Conservation (phyloP, 2,888 invertebrate genomes). For the Andrena bucephala region DNA sequence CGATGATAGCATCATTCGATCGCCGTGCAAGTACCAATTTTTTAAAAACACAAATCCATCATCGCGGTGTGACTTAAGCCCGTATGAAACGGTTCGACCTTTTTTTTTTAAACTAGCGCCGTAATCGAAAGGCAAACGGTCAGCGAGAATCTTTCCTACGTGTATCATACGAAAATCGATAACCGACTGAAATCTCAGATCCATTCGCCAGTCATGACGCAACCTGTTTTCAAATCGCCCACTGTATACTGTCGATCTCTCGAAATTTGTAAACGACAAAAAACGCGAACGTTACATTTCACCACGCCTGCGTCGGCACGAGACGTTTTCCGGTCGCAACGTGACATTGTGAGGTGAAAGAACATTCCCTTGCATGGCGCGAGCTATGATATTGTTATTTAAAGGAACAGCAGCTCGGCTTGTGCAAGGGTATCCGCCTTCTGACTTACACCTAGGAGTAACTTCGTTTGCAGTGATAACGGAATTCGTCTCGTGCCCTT, state of each 20-base stretch:
- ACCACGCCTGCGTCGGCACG: constrained; percentile 73
- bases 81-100: constrained; percentile 74
- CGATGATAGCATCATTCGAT: constrained; percentile 45
- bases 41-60: constrained; percentile 39
- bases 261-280: constrained; percentile 58
- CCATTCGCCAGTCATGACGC: constrained; percentile 34
- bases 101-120: constrained; percentile 53
- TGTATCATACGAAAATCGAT: constrained; percentile 30
- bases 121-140: constrained; percentile 24
- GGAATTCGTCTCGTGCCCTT: constrained; percentile 66
- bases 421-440: constrained; percentile 57
- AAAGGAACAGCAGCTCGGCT: constrained; percentile 45
- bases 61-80: constrained; percentile 60
- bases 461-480: constrained; percentile 48
- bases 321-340: constrained; percentile 66
- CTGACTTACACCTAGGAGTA: constrained; percentile 41
- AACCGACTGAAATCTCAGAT: constrained; percentile 45
- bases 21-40: constrained; percentile 53
- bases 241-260: constrained; percentile 39
- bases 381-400: constrained; percentile 64
- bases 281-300: constrained; percentile 62
- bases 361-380: constrained; percentile 53
- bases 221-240: constrained; percentile 28
- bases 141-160: constrained; percentile 37
- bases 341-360: constrained; percentile 38